phyloP scores from a whole-genome alignment of 92 coral and sea anemone species.

The Anthopleura xanthogrammica region DNA sequence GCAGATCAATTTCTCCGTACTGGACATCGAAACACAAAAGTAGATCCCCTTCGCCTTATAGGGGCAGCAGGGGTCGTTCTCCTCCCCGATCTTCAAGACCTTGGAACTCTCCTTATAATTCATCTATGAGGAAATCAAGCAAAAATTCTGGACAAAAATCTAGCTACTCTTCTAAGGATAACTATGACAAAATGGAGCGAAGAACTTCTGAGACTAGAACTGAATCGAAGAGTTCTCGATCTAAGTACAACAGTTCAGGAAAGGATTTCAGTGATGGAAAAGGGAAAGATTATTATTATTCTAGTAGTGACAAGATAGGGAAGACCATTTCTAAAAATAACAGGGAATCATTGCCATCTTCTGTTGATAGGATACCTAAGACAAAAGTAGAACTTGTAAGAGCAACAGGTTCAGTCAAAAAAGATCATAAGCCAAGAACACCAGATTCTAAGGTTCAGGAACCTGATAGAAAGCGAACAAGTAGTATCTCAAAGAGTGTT shows the following conservation, averaged over 20 bases:
- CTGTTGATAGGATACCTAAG: slow-evolving; percentile 15
- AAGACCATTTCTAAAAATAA: slow-evolving; percentile 16
- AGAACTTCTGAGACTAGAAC: slow-evolving; percentile 55
- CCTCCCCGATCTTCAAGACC: slow-evolving; percentile 66
- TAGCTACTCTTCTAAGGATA: slow-evolving; percentile 43
- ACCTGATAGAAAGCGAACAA: slow-evolving; percentile 17
- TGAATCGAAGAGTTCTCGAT: slow-evolving; percentile 36
- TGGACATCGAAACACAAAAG: slow-evolving; percentile 44
- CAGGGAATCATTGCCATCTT: slow-evolving; percentile 7
- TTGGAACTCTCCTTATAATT: slow-evolving; percentile 53
- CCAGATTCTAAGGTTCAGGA: slow-evolving; percentile 21
- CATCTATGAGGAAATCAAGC: slow-evolving; percentile 56
- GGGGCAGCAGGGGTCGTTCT: slow-evolving; percentile 54
- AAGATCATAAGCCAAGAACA: slow-evolving; percentile 43
- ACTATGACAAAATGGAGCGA: slow-evolving; percentile 47
- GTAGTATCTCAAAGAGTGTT: slow-evolving; percentile 20
- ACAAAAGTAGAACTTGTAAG: slow-evolving; percentile 20
- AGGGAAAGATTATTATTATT: slow-evolving; percentile 43
- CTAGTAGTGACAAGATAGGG: slow-evolving; percentile 28
- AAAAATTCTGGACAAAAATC: slow-evolving; percentile 52
- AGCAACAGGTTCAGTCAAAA: slow-evolving; percentile 25
- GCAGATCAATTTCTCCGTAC: slow-evolving; percentile 81
- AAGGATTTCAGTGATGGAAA: slow-evolving; percentile 59
- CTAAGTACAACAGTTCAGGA: slow-evolving; percentile 24
- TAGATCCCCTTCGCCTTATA: slow-evolving; percentile 58